These are phyloP conservation scores for Danio kyathit DNA, from an alignment of 2,797 vertebrate genomes.

Conservation along the genomic window DNA sequence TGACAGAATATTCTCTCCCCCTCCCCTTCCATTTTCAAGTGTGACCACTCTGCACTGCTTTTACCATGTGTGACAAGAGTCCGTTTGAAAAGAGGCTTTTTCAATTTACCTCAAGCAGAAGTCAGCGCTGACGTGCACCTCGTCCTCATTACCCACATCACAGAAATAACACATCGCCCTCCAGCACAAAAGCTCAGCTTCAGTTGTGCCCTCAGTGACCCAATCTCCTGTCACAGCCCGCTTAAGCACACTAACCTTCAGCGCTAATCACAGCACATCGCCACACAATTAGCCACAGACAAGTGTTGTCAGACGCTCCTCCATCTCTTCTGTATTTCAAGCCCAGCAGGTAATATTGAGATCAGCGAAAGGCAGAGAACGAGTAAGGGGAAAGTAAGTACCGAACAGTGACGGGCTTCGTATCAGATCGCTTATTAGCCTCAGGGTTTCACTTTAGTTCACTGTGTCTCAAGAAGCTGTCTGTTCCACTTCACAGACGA, in stretches of 20 bases:
- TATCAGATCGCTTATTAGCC: background rate
- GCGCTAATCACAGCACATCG: slow-evolving; percentile 32
- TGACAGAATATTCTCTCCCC: background rate
- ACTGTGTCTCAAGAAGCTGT: background rate
- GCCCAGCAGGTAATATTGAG: slow-evolving; percentile 25
- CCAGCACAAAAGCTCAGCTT: background rate
- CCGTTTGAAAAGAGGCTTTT: background rate
- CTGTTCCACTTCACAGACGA: background rate
- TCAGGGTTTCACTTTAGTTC: slow-evolving; percentile 5
- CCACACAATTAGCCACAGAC: background rate
- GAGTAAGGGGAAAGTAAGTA: background rate
- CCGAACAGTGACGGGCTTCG: slow-evolving; percentile 18
- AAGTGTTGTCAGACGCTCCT: slow-evolving; percentile 8
- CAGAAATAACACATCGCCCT: slow-evolving; percentile 15
- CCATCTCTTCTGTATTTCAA: slow-evolving; percentile 14
- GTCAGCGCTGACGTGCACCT: background rate
- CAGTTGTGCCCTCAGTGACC: background rate
- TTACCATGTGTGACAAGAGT: background rate
- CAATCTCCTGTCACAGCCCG: background rate
- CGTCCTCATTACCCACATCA: slow-evolving; percentile 3
- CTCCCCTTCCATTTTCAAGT: background rate
- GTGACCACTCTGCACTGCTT: background rate
- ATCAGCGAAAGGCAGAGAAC: background rate
- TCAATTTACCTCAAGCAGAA: background rate
- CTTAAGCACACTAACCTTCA: slow-evolving; percentile 36